These are phyloP conservation scores for Bombus terrestris DNA, from an alignment of 1,140 invertebrate species.

Conservation along the genomic window DNA sequence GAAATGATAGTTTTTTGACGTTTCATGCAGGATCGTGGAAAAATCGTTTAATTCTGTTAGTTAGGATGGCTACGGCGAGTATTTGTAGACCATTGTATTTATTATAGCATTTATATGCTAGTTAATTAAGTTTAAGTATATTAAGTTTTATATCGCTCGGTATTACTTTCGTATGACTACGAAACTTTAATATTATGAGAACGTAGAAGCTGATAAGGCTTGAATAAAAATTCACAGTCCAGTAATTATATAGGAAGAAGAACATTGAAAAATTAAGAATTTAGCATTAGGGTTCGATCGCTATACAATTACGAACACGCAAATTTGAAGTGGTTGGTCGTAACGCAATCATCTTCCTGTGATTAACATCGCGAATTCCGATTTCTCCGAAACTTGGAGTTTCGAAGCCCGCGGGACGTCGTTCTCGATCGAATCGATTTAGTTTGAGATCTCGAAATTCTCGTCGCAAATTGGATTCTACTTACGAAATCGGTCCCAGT, in stretches of 20 bases:
- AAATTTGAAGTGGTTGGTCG: neutral
- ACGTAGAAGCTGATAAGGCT: too few species aligned
- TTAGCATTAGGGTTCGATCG: neutral
- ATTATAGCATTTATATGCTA: too few species aligned
- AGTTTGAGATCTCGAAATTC: conserved; percentile 28
- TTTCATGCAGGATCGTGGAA: too few species aligned
- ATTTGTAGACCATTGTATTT: too few species aligned
- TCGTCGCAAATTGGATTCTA: neutral
- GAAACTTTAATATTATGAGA: too few species aligned
- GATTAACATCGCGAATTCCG: conserved; percentile 1
- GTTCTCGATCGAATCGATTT: conserved; percentile 42
- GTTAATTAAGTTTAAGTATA: too few species aligned
- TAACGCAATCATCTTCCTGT: conserved; percentile 21
- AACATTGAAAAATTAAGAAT: neutral
- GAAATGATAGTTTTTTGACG: neutral
- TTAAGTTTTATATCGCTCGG: too few species aligned
- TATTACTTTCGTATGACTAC: too few species aligned
- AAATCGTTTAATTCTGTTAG: too few species aligned
- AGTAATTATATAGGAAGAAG: too few species aligned
- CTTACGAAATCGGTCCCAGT: neutral
- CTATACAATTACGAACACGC: neutral
- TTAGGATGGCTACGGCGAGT: too few species aligned
- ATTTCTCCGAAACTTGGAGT: conserved; percentile 26
- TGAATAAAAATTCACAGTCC: too few species aligned
- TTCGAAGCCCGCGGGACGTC: conserved; percentile 14